A percentile compares a stretch with the other conserved stretches of the same genome.
Evolutionary conservation across 2,888 invertebrate genomes (phyloP).

Genomic region (Fragum fragum): DNA sequence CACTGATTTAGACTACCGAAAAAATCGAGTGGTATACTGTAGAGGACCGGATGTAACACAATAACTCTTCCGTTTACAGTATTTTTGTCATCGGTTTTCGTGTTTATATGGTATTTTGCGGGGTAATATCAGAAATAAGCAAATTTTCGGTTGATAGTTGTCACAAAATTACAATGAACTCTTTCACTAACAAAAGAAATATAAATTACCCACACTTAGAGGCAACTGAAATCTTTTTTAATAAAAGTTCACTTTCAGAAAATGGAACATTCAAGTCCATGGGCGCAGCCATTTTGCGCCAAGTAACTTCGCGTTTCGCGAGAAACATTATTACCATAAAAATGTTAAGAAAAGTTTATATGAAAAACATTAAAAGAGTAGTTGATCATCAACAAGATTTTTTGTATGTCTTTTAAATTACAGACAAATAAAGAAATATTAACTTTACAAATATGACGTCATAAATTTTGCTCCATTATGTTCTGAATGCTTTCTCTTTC

Average conservation of each 20-base stretch:
- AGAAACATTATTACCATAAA: slow-evolving; percentile 13
- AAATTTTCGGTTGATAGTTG: no score
- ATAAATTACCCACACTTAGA: slow-evolving; percentile 32
- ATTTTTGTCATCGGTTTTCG: slow-evolving; percentile 20
- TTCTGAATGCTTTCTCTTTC: slow-evolving; percentile 18
- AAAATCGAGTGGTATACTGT: no score
- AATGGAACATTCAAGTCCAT: slow-evolving; percentile 72
- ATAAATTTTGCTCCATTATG: slow-evolving; percentile 64
- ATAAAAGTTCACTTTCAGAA: slow-evolving; percentile 49
- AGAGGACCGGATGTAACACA: no score
- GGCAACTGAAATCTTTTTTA: slow-evolving; percentile 62
- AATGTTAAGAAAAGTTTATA: no score
- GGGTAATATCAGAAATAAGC: neutral
- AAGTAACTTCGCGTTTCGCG: slow-evolving; percentile 6
- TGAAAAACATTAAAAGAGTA: no score
- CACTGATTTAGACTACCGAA: no score
- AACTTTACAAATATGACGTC: slow-evolving; percentile 59
- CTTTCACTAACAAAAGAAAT: no score
- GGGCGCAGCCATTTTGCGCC: slow-evolving; percentile 61
- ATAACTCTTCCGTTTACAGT: no score
- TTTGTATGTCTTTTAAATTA: no score
- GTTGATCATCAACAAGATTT: no score
- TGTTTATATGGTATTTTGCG: neutral
- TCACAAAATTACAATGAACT: no score
- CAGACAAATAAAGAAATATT: no score